A percentile compares a stretch with the other conserved stretches of the same genome.
These are phyloP conservation scores for Rotaria macrura DNA, from an alignment of 2,888 invertebrate species.

Conservation along the genomic window DNA sequence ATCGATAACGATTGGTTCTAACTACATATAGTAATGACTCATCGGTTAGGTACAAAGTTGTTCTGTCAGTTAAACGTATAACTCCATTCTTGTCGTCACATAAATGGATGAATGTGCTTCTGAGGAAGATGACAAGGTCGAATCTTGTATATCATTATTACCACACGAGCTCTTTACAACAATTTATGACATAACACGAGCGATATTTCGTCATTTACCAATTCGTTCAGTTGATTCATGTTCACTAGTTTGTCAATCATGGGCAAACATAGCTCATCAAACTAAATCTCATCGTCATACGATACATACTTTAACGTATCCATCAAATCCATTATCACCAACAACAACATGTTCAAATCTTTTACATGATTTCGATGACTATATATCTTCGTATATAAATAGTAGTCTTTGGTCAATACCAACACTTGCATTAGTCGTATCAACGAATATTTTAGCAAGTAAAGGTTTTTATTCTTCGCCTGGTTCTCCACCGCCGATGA, in stretches of 20 bases:
- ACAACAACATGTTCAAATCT: slow-evolving; percentile 16
- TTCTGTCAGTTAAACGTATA: not conserved
- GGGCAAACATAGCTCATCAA: slow-evolving; percentile 35
- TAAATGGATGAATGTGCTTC: not conserved
- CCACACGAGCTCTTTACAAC: not conserved
- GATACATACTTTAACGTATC: slow-evolving; percentile 34
- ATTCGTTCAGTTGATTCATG: slow-evolving; percentile 11
- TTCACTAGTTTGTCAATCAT: slow-evolving; percentile 37
- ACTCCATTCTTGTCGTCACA: not conserved
- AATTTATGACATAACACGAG: not conserved
- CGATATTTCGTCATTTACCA: not conserved
- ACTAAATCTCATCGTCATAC: slow-evolving; percentile 32
- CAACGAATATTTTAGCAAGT: not conserved
- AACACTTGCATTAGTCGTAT: not conserved
- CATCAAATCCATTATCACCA: slow-evolving; percentile 23
- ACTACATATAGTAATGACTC: not conserved
- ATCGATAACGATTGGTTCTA: not conserved
- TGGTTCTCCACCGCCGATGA: not conserved
- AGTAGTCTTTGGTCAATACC: not conserved
- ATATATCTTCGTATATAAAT: not conserved
- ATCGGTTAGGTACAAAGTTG: not conserved
- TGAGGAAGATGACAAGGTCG: not conserved
- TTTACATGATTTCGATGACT: not conserved
- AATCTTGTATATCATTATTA: not conserved
- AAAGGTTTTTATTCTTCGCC: not conserved